Conservation (phyloP, 1,140 invertebrate genomes). For the Chlorops oryzae region DNA sequence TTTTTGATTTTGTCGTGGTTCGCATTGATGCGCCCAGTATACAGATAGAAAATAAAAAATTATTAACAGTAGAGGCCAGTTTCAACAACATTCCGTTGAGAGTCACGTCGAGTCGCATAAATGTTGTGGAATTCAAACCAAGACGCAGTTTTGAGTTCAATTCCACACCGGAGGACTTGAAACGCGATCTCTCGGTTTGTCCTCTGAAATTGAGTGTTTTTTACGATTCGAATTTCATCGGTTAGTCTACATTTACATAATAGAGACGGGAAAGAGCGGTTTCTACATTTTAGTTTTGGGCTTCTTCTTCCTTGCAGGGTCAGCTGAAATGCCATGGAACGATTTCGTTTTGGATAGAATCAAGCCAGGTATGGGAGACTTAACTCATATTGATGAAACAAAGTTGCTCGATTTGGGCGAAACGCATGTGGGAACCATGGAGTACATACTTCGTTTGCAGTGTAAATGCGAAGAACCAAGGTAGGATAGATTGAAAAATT, state of each 20-base stretch:
- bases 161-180: conserved; percentile 4
- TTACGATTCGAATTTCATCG: too few species aligned
- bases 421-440: conserved; percentile 10
- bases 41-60: neutral
- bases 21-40: conserved; percentile 7
- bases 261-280: neutral
- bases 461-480: conserved; percentile 12
- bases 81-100: conserved; percentile 7
- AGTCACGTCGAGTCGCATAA: conserved; percentile 17
- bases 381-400: conserved; percentile 11
- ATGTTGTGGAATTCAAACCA: conserved; percentile 16
- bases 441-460: conserved; percentile 11
- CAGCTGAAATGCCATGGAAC: conserved; percentile 9
- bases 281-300: conserved; percentile 7
- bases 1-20: conserved; percentile 14
- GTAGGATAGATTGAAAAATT: too few species aligned
- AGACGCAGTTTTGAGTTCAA: conserved; percentile 14
- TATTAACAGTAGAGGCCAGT: conserved; percentile 9
- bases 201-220: conserved; percentile 10
- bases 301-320: neutral
- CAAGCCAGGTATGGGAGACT: neutral
- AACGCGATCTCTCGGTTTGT: conserved; percentile 1
- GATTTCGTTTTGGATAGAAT: conserved; percentile 1
- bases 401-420: conserved; percentile 6
- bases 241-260: too few species aligned